Evolutionary conservation across 1,140 invertebrate species (phyloP).

Genomic region (Sinella curviseta): DNA sequence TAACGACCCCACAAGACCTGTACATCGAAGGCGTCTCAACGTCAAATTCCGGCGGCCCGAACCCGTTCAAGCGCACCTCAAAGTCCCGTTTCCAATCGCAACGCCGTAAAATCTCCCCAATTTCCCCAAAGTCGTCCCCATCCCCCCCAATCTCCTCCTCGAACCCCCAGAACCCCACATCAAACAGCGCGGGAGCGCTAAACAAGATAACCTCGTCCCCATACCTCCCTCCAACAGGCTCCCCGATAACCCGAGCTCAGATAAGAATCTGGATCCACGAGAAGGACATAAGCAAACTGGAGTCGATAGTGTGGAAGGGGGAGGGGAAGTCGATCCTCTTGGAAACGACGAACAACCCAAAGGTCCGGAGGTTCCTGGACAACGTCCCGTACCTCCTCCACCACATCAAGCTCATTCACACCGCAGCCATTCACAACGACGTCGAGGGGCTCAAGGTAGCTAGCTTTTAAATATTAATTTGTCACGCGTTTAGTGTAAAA

Average conservation of each 20-base stretch:
- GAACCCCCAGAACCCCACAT: background rate
- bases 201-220: no score
- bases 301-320: slow-evolving; percentile 81
- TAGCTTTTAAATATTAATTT: background rate
- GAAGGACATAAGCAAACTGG: slow-evolving; percentile 55
- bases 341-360: slow-evolving; percentile 78
- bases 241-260: slow-evolving; percentile 50
- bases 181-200: background rate
- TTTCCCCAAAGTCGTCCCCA: slow-evolving; percentile 14
- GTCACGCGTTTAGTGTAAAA: background rate
- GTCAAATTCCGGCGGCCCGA: background rate
- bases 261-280: slow-evolving; percentile 57
- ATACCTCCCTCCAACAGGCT: background rate
- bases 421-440: slow-evolving; percentile 72
- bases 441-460: slow-evolving; percentile 59
- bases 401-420: slow-evolving; percentile 78
- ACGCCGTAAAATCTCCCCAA: background rate
- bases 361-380: slow-evolving; percentile 77
- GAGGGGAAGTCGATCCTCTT: slow-evolving; percentile 75
- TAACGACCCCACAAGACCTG: slow-evolving; percentile 56
- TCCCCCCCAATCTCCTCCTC: slow-evolving; percentile 1
- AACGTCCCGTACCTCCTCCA: slow-evolving; percentile 77
- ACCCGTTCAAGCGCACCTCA: slow-evolving; percentile 58
- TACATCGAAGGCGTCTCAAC: slow-evolving; percentile 36
- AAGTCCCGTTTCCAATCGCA: slow-evolving; percentile 21